Base-by-base conservation (phyloP, 2,888 invertebrate species). In the Eupithecia pulchellata region DNA sequence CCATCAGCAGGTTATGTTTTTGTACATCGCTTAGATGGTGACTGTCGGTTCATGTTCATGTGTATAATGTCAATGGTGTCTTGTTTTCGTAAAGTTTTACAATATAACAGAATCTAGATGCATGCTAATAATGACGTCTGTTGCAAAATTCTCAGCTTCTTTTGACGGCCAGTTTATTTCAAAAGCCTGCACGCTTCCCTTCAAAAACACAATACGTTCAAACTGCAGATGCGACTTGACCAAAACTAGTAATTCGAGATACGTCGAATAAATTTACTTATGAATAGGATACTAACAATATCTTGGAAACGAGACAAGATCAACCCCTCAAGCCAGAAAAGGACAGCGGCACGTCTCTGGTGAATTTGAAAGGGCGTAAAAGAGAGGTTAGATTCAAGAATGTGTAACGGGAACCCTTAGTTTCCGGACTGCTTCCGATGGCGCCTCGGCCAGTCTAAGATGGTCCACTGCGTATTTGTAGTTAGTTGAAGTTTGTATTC, bases 381-480 rank as follows among this genome's bases (percentile, higher is more conserved):
- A 79, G 84, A 82, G 90, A 91, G 52, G 78, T 75, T 77, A 73
- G 65, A 79, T 76, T 71, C 71, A 74, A 71, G 79, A 77, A 77
- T 75, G 72, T 72, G 79, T 90, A 91, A 91, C 91, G 90, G 91
- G 87, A 85, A 82, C 87, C 86, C 86, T 78, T 80, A 78, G 85
- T 84, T 86, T 91, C 89, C 90, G 90, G 88, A 81, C 82, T 82
- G 87, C 89, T 91, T 91, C 89, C 86, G 86, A 84, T 86, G 87
- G 84, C 81, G 71, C 77, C 77, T 78, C 76, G 79, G 78, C 85
- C 78, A 84, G 77, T 73, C 70, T 85, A 86, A 82, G 78, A 81
- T 84, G 89, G 87, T 76, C 90, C 82, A 82, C 79, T 81, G 80
- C 76, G 76, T 84, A 82, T 82, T 81, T 75, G 69, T 66, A 73